These are phyloP conservation scores for Narcine bancroftii DNA, from an alignment of 2,113 vertebrate species.

Conservation along the genomic window DNA sequence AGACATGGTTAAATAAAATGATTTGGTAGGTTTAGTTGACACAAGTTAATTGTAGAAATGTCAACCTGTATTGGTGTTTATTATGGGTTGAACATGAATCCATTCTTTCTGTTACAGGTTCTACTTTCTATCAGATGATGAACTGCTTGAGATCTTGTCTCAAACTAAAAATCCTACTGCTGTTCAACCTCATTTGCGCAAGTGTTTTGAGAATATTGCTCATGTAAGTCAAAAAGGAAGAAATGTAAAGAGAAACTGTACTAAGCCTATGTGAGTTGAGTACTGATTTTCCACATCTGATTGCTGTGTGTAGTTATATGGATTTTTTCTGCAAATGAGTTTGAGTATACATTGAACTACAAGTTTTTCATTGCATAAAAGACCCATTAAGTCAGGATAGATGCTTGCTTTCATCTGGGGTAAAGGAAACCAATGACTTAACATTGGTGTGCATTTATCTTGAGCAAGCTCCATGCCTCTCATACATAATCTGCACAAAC, in stretches of 20 bases:
- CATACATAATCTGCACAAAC: no score
- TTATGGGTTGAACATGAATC: neutral
- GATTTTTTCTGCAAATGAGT: neutral
- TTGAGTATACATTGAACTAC: neutral
- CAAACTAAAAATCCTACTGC: conserved; percentile 84
- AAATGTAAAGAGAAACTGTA: neutral
- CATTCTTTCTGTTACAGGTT: conserved; percentile 59
- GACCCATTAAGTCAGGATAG: no score
- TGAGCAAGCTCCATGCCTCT: no score
- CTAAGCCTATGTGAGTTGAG: neutral
- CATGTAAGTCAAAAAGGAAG: conserved; percentile 50
- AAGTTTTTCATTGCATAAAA: no score
- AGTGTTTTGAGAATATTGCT: conserved; percentile 86
- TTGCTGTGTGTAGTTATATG: neutral
- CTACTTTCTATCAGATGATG: conserved; percentile 88
- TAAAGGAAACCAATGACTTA: no score
- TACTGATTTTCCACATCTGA: neutral
- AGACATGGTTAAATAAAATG: neutral
- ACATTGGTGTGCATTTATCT: no score
- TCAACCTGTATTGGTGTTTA: neutral
- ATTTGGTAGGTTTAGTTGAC: neutral
- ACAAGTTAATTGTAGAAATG: neutral
- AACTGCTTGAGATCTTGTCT: conserved; percentile 82
- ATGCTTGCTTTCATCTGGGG: no score
- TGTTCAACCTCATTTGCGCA: conserved; percentile 79